A percentile compares a stretch with the other conserved stretches of the same genome.
Conservation (phyloP, 2,888 invertebrate genomes). For the Mimumesa dahlbomi region DNA sequence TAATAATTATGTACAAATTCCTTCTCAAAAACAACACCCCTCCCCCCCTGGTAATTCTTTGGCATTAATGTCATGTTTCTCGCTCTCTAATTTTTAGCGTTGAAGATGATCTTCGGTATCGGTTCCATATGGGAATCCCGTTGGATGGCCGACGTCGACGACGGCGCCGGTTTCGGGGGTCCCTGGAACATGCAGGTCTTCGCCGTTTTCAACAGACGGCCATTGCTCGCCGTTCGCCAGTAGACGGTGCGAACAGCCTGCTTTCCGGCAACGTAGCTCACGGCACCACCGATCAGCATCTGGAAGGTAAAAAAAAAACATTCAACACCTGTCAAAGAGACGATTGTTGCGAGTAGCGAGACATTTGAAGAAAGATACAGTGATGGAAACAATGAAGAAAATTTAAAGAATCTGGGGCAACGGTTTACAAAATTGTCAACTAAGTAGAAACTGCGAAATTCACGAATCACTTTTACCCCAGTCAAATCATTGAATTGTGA, state of each 20-base stretch:
- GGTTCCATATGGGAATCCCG: conserved; percentile 63
- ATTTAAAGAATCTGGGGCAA: too few relatives aligned
- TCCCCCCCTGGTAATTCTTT: neutral
- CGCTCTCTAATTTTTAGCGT: conserved; percentile 28
- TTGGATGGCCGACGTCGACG: conserved; percentile 69
- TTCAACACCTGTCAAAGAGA: neutral
- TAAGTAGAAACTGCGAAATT: too few relatives aligned
- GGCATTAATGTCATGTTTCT: conserved; percentile 20
- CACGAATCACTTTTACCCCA: too few relatives aligned
- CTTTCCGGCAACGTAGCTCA: conserved; percentile 87
- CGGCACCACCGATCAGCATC: conserved; percentile 85
- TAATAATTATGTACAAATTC: conserved; percentile 63
- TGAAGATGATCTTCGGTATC: conserved; percentile 59
- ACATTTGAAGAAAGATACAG: neutral
- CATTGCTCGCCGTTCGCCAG: conserved; percentile 83
- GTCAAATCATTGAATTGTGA: too few relatives aligned
- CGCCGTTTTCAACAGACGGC: conserved; percentile 72
- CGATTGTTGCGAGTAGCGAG: neutral
- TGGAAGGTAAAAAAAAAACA: conserved; percentile 26
- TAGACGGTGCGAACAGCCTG: conserved; percentile 90
- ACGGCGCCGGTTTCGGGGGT: conserved; percentile 72
- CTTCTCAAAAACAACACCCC: neutral
- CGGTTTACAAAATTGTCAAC: too few relatives aligned
- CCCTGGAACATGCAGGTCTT: conserved; percentile 75
- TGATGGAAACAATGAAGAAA: too few relatives aligned